These are phyloP conservation scores for Sarcophaga variegata DNA, from an alignment of 2,888 invertebrate genomes.

Conservation along the genomic window DNA sequence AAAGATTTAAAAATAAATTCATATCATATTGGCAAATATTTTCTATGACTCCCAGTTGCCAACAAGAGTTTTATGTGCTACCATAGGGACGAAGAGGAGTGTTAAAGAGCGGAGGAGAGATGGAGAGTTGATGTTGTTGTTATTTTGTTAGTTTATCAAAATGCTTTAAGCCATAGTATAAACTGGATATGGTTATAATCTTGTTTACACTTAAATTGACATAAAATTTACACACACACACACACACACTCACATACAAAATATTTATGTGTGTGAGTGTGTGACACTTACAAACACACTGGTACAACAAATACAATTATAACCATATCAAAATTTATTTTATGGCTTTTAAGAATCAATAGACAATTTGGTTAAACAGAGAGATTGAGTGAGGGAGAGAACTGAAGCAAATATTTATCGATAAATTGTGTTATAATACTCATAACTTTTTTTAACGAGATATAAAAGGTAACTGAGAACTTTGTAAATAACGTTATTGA, in stretches of 20 bases:
- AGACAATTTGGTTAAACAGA: neutral
- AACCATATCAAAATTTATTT: constrained; percentile 39
- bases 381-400: neutral
- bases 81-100: neutral
- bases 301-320: constrained; percentile 6
- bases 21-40: neutral
- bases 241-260: neutral
- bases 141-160: constrained; percentile 35
- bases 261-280: neutral
- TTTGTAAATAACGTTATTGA: neutral
- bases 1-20: too few species aligned
- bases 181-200: constrained; percentile 37
- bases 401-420: neutral
- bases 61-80: neutral
- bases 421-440: constrained; percentile 43
- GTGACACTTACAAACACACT: constrained; percentile 17
- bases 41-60: neutral
- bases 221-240: neutral
- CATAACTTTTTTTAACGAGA: neutral
- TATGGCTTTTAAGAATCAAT: constrained; percentile 50
- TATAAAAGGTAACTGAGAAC: neutral
- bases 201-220: constrained; percentile 29
- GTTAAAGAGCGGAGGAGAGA: neutral
- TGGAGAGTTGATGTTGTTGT: neutral
- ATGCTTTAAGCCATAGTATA: constrained; percentile 46